Base-by-base conservation (phyloP, 2,797 vertebrate species). In the Rhinichthys osculus region DNA sequence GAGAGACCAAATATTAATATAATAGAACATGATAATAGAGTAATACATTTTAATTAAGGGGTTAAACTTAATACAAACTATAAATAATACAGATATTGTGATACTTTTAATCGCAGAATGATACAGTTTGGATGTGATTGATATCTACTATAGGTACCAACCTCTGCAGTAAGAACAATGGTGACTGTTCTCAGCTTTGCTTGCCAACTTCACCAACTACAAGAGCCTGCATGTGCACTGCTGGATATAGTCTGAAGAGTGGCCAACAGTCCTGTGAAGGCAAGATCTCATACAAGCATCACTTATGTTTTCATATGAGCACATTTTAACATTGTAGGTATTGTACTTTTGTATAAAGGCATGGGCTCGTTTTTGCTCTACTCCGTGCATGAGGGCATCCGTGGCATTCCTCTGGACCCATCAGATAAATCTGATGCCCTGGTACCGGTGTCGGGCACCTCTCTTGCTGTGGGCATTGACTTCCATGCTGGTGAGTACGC, bases 291-390 rank as follows among this genome's bases (percentile, higher is more conserved):
- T 54, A 27, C 57, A 59, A 33, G 30, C 35, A 57, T 19, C 30
- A 7, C 7, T 30, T 11, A 27, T 27, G 27, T 27, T 64, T 82
- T n/a, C 10, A 54, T 40, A 33, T 85, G 33, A 69, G 1, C 8
- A 27, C 27, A 44, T 76, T 30, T 44, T 27, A 66, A 62, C 30
- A 23, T 33, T 81, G 7, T 82, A 2, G 89, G 21, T 85, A 38
- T 79, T 47, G 1, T 23, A 3, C 19, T 38, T 83, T 17, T 91
- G n/a, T 86, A 50, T 85, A 73, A 93, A 99, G 98, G 98, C 3
- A 98, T 99, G 92, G 98, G 97, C 59, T 99, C 98, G 69, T 99
- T 99, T 92, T 95, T 99, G 78, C 95, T 99, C 44, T 99, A 99
- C 86, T 99, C 98, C 0, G 98, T 99, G 78, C 98, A 99, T 0